Base-by-base conservation (phyloP, 2,797 vertebrate species). In the Dromococcyx pavoninus region DNA sequence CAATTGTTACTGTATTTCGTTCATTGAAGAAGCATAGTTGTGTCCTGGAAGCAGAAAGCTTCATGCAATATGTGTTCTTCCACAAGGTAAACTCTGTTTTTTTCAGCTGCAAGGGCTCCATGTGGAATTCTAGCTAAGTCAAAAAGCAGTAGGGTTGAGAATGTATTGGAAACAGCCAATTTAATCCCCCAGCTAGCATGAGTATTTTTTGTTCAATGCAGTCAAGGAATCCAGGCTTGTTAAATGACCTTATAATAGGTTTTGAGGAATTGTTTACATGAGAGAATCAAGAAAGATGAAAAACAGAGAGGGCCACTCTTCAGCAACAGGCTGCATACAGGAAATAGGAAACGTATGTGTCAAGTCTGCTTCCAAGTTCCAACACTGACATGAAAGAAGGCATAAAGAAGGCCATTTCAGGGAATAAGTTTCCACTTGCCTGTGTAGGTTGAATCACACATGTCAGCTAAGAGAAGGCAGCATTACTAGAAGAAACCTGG, bases 331-430 rank as follows among this genome's bases (percentile, higher is more conserved):
- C 62, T 87, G 56, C 93, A 48, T 78, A 44, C 82, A 86, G 79
- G 90, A 94, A 96, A 96, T 91, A 92, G 91, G 86, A 94, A 95
- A 88, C 48, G 70, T 88, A 75, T 88, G 96, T 96, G 77, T 96
- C 76, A 80, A 27, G 62, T 97, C 95, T 80, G 39, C 61, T 93
- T 96, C 91, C 93, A 95, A 89, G 83, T 93, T 93, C 75, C 72
- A 91, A 23, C 50, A 46, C 43, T 88, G 74, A 84, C 41, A 51
- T 83, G 86, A 74, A 88, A 75, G 85, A 94, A 89, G 57, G 84
- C 41, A 43, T 66, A 82, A 91, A 6, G 72, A 84, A 84, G 53
- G 65, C 73, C 51, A 25, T 84, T 91, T 81, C 16, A 53, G 50
- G 70, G 76, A 80, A 88, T 13, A 83, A 28, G 10, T 86, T 77